These are phyloP conservation scores for Seira sanloemensis DNA, from an alignment of 2,888 invertebrate genomes.

Conservation along the genomic window DNA sequence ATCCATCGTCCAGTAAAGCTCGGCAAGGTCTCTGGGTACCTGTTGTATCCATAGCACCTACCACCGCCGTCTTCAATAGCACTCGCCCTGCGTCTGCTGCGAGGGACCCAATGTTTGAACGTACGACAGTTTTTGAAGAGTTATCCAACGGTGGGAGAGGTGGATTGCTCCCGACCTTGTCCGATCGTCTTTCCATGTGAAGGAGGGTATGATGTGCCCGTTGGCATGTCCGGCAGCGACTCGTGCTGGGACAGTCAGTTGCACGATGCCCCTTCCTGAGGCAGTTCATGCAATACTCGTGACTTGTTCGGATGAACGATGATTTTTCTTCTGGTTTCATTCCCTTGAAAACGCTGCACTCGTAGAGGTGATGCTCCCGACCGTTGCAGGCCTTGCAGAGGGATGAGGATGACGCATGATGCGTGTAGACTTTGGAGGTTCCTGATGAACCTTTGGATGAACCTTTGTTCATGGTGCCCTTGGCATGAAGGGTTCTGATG, in stretches of 20 bases:
- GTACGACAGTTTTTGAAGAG: background rate
- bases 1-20: slow-evolving; percentile 42
- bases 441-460: background rate
- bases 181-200: background rate
- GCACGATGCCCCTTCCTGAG: slow-evolving; percentile 28
- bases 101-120: background rate
- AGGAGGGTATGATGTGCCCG: slow-evolving; percentile 25
- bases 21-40: background rate
- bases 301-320: background rate
- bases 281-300: slow-evolving; percentile 38
- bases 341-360: slow-evolving; percentile 18
- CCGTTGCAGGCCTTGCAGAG: slow-evolving; percentile 11
- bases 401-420: slow-evolving; percentile 11
- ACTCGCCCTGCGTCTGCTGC: background rate
- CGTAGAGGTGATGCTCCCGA: slow-evolving; percentile 22
- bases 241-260: background rate
- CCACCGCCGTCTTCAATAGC: slow-evolving; percentile 41
- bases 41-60: background rate
- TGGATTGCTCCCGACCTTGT: background rate
- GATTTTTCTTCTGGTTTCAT: background rate
- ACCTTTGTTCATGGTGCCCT: background rate
- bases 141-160: background rate
- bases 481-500: slow-evolving; percentile 21
- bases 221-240: slow-evolving; percentile 19
- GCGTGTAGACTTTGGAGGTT: background rate